A percentile compares a stretch with the other conserved stretches of the same genome.
Conservation (phyloP, 2,797 vertebrate species). For the Leuciscus waleckii region DNA sequence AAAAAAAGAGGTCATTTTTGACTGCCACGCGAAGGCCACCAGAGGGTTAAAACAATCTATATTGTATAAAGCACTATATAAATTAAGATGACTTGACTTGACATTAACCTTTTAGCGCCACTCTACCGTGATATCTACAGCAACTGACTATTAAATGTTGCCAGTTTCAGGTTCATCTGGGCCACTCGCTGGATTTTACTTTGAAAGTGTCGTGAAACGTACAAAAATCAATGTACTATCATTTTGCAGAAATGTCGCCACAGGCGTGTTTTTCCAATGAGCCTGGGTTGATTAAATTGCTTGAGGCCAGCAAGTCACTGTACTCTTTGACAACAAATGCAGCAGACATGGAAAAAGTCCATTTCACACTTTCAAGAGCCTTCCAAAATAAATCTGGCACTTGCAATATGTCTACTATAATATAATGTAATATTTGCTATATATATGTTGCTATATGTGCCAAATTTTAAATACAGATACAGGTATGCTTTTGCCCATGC, state of each 20-base stretch:
- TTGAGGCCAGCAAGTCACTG: constrained; percentile 22
- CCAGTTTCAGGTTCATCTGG: background rate
- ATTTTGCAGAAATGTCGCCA: background rate
- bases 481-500: background rate
- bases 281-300: constrained; percentile 17
- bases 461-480: background rate
- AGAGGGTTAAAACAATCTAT: no score
- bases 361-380: background rate
- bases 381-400: background rate
- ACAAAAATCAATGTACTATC: background rate
- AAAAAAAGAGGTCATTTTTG: no score
- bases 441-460: background rate
- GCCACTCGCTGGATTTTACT: background rate
- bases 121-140: background rate
- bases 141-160: background rate
- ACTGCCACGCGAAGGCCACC: no score
- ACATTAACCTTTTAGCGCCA: background rate
- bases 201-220: background rate
- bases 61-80: no score
- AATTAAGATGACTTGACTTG: no score
- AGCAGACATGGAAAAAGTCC: background rate
- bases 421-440: background rate
- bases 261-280: background rate
- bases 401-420: background rate
- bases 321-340: constrained; percentile 8